Evolutionary conservation across 1,140 invertebrate genomes (phyloP).

Genomic region (Pentalonia nigronervosa): DNA sequence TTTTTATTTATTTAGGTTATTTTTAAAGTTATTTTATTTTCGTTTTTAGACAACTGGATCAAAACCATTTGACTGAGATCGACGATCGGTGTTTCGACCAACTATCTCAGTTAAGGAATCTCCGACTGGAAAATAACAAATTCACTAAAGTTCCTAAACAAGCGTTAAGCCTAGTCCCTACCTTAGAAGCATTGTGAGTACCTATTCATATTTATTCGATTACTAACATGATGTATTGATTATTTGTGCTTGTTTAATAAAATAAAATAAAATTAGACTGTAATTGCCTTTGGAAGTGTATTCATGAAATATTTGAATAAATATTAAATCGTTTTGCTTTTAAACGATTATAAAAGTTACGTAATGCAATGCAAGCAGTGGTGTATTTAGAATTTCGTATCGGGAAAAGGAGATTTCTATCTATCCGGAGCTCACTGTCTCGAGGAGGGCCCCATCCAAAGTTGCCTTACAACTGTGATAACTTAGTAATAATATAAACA

Average conservation of each 20-base stretch:
- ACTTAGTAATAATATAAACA: too few species aligned
- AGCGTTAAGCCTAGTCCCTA: conserved; percentile 69
- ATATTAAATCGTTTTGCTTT: neutral
- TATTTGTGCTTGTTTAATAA: neutral
- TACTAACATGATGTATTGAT: neutral
- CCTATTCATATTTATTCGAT: neutral
- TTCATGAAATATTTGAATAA: neutral
- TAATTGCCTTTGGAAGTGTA: neutral
- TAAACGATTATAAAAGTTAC: neutral
- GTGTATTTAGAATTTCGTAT: too few species aligned
- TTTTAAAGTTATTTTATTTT: neutral
- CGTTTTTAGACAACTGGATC: conserved; percentile 71
- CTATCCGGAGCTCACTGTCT: too few species aligned
- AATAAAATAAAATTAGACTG: neutral
- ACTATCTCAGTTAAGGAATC: conserved; percentile 69
- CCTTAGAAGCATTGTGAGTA: conserved; percentile 75
- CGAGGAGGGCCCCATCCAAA: too few species aligned
- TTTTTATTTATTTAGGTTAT: neutral
- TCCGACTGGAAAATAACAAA: conserved; percentile 73
- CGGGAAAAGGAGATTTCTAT: too few species aligned
- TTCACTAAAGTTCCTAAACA: conserved; percentile 70
- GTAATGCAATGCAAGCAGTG: too few species aligned
- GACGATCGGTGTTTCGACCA: conserved; percentile 68
- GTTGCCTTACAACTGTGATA: too few species aligned
- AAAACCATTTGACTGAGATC: conserved; percentile 72